phyloP scores from a whole-genome alignment of 2,113 vertebrate species.

The Pelvicachromis taeniatus region DNA sequence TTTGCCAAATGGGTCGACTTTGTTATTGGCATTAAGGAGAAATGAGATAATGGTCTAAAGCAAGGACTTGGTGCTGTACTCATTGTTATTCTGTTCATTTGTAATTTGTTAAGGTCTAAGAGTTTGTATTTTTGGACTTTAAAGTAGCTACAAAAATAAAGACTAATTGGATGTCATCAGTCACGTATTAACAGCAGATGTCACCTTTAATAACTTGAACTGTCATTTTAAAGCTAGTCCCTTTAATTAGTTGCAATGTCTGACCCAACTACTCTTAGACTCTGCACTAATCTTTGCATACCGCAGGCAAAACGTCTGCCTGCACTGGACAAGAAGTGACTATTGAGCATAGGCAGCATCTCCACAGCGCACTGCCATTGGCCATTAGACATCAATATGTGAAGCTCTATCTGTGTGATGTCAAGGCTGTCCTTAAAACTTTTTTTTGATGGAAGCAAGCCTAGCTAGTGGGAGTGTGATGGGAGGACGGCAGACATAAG shows the following conservation, averaged over 20 bases:
- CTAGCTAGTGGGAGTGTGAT: background rate
- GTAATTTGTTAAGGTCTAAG: background rate
- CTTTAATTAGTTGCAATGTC: constrained; percentile 15
- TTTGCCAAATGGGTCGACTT: constrained; percentile 1
- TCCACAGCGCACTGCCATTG: constrained; percentile 34
- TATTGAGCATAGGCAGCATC: constrained; percentile 44
- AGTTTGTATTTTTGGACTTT: background rate
- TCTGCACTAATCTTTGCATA: constrained; percentile 30
- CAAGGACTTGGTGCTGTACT: background rate
- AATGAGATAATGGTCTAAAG: background rate
- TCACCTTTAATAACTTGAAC: constrained; percentile 22
- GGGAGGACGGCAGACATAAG: background rate
- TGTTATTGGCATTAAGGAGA: constrained; percentile 25
- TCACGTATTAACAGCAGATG: constrained; percentile 30
- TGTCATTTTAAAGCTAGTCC: background rate
- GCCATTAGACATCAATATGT: constrained; percentile 45
- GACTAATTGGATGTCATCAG: constrained; percentile 27
- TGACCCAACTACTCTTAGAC: constrained; percentile 1
- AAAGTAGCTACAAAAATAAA: background rate
- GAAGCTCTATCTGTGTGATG: constrained; percentile 23
- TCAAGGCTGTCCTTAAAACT: constrained; percentile 35
- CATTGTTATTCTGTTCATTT: background rate
- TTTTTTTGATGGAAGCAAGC: constrained; percentile 36
- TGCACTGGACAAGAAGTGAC: constrained; percentile 31
- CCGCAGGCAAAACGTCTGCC: constrained; percentile 29